These are phyloP conservation scores for Sebastes cheni DNA, from an alignment of 2,797 vertebrate genomes.

Conservation along the genomic window DNA sequence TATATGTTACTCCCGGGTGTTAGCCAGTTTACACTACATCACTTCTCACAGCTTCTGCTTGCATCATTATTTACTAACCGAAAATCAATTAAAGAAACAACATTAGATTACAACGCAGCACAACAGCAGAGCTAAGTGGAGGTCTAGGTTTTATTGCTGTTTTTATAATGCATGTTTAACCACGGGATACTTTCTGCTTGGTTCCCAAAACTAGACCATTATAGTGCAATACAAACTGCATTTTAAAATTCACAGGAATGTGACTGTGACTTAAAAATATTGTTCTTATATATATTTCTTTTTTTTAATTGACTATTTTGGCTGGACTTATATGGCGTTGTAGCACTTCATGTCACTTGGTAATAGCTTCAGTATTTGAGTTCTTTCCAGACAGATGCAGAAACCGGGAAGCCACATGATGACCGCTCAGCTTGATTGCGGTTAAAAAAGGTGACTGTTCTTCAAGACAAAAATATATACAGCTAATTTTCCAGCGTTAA, in stretches of 20 bases:
- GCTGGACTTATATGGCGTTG: background rate
- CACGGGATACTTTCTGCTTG: background rate
- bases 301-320: conserved; percentile 8
- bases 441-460: conserved; percentile 10
- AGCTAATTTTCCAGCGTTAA: conserved; percentile 19
- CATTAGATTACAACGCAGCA: background rate
- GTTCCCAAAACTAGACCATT: background rate
- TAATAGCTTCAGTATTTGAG: conserved; percentile 25
- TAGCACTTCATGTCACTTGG: background rate
- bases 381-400: background rate
- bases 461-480: conserved; percentile 8
- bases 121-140: background rate
- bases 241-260: background rate
- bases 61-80: conserved; percentile 42
- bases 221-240: background rate
- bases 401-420: background rate
- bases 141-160: background rate
- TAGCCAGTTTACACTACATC: conserved; percentile 1
- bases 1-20: conserved; percentile 1
- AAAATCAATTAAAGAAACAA: conserved; percentile 3
- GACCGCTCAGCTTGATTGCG: background rate
- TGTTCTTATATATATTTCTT: background rate
- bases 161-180: conserved; percentile 13
- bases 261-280: background rate
- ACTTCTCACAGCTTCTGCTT: background rate